Evolutionary conservation across 2,113 vertebrate genomes (phyloP), one percentile per base, ranked within the genome.

Genomic region (Halcyon senegalensis): DNA sequence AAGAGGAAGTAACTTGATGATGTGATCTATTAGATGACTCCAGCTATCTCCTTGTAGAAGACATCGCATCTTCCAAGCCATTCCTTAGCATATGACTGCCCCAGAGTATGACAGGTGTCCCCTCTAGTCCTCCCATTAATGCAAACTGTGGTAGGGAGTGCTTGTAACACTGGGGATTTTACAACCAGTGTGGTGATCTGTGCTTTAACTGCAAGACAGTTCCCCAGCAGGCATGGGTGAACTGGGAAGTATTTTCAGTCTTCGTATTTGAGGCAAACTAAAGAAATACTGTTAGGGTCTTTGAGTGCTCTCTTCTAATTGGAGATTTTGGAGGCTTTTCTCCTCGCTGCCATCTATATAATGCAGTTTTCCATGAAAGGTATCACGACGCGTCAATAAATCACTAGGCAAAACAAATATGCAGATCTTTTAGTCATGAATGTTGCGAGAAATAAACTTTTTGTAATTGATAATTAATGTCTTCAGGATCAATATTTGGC

Each of bases 381-480:
- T 90, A 69, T 86, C 94, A 93, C 91, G 97, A 95, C 72, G 25
- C 35, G 4, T 96, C 96, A 97, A 98, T 98, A 98, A 98, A 98
- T 98, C 98, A 98, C 91, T 84, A 88, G 94, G 91, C 64, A 97
- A 97, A 98, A 98, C 97, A 98, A 98, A 98, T 98, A 98, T 74
- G 11, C 50, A 41, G 93, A 97, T 97, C 83, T 96, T 96, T 96
- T 74, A 96, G 92, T 94, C 96, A 92, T 66, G 96, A 95, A 96
- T 64, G 93, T 86, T 97, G 96, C 28, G 10, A 97, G 97, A 97
- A 98, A 97, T 97, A 97, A 98, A 97, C 96, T 96, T 97, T 97
- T 96, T 97, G 96, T 98, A 98, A 98, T 97, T 98, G 98, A 98
- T 97, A 98, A 98, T 97, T 98, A 98, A 98, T 98, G 97, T 97